Conservation (phyloP, 2,888 invertebrate species). For the Neria commutata region DNA sequence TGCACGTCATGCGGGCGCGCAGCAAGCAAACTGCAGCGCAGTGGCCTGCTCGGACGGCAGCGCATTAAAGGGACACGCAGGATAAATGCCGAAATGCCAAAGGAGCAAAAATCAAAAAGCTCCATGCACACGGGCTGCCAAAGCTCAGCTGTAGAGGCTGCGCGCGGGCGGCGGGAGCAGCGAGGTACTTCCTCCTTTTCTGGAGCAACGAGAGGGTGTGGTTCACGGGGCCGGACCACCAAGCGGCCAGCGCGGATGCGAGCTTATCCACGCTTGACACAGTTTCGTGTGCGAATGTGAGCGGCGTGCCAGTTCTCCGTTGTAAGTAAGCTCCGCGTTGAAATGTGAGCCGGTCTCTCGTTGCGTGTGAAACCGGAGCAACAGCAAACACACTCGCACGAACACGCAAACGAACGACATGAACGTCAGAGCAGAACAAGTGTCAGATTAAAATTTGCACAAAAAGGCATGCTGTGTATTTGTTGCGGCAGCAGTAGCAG, state of each 20-base stretch:
- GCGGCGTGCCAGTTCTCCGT: background rate
- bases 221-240: slow-evolving; percentile 42
- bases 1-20: background rate
- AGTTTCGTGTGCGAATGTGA: slow-evolving; percentile 28
- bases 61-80: background rate
- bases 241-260: background rate
- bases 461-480: too few relatives aligned
- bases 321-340: too few relatives aligned
- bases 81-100: background rate
- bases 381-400: too few relatives aligned
- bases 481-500: too few relatives aligned
- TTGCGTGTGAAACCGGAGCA: too few relatives aligned
- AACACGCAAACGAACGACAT: background rate
- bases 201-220: slow-evolving; percentile 58
- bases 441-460: background rate
- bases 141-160: background rate
- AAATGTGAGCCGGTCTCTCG: too few relatives aligned
- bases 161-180: slow-evolving; percentile 26
- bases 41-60: background rate
- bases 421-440: background rate
- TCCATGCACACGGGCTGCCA: background rate
- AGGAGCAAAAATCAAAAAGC: background rate
- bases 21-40: background rate
- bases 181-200: too few relatives aligned
- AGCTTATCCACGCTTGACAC: slow-evolving; percentile 36